Evolutionary conservation across 2,888 invertebrate species (phyloP).

Genomic region (Drosophila ezoana): DNA sequence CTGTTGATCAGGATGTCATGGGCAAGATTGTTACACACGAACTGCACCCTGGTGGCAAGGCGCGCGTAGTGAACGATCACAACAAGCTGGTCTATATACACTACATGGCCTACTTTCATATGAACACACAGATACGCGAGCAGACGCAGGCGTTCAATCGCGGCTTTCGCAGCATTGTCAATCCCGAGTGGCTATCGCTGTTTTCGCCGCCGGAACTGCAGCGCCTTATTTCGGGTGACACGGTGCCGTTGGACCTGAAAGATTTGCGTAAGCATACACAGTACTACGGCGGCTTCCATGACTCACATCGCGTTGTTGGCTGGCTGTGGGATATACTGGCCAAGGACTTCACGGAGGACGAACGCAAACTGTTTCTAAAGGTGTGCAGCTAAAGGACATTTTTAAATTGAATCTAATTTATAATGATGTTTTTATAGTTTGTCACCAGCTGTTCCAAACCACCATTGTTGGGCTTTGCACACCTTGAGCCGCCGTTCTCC

Average conservation of each 20-base stretch:
- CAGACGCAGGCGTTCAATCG: conserved; percentile 98
- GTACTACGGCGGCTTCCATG: conserved; percentile 99
- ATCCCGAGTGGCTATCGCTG: conserved; percentile 96
- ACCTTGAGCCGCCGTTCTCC: conserved; percentile 98
- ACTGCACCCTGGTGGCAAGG: conserved; percentile 96
- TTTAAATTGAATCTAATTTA: background rate
- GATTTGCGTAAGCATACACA: conserved; percentile 96
- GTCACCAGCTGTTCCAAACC: conserved; percentile 98
- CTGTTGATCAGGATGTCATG: conserved; percentile 97
- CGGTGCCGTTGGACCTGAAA: conserved; percentile 94
- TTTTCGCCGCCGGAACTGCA: conserved; percentile 98
- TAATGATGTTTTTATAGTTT: conserved; percentile 86
- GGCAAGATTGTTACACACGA: conserved; percentile 98
- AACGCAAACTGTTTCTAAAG: conserved; percentile 97
- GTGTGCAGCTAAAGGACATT: conserved; percentile 84
- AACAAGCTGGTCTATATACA: conserved; percentile 99
- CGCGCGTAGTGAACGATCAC: conserved; percentile 96
- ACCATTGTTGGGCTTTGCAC: conserved; percentile 97
- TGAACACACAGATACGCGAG: conserved; percentile 98
- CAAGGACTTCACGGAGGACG: conserved; percentile 96
- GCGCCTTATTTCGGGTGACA: conserved; percentile 97
- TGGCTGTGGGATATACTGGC: conserved; percentile 99
- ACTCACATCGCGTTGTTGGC: conserved; percentile 96
- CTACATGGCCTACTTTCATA: conserved; percentile 98
- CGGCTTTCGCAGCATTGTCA: conserved; percentile 97